A percentile compares a stretch with the other conserved stretches of the same genome.
These are phyloP conservation scores for Acipenser oxyrinchus DNA, from an alignment of 2,797 vertebrate genomes.

Conservation along the genomic window DNA sequence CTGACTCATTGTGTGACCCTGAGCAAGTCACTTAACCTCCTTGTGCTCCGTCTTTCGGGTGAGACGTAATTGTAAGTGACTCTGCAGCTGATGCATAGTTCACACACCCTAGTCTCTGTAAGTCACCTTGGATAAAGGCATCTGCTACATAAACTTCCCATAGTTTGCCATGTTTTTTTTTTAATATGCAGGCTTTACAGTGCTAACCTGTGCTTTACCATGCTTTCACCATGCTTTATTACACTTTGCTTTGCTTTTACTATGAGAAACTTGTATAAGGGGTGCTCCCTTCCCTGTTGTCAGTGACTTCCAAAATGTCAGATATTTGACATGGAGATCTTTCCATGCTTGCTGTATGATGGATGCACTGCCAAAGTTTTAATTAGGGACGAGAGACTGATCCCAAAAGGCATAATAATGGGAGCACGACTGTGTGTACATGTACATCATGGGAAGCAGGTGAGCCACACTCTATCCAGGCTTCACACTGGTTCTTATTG, in stretches of 20 bases:
- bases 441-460: neutral
- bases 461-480: slow-evolving; percentile 12
- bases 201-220: too few relatives aligned
- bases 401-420: slow-evolving; percentile 34
- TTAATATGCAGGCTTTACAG: too few relatives aligned
- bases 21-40: too few relatives aligned
- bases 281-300: neutral
- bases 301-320: neutral
- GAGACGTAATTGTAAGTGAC: too few relatives aligned
- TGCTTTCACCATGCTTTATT: neutral
- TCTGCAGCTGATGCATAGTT: too few relatives aligned
- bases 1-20: too few relatives aligned
- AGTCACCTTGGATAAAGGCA: too few relatives aligned
- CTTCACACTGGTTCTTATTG: slow-evolving; percentile 15
- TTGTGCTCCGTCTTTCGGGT: too few relatives aligned
- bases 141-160: neutral
- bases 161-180: neutral
- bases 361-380: slow-evolving; percentile 31
- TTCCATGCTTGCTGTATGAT: slow-evolving; percentile 9
- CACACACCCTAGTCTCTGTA: too few relatives aligned
- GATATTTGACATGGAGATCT: neutral
- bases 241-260: too few relatives aligned
- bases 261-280: too few relatives aligned
- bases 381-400: slow-evolving; percentile 31
- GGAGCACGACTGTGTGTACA: neutral